phyloP scores from a whole-genome alignment of 2,888 invertebrate genomes.

The Lycocerus yunnanus region DNA sequence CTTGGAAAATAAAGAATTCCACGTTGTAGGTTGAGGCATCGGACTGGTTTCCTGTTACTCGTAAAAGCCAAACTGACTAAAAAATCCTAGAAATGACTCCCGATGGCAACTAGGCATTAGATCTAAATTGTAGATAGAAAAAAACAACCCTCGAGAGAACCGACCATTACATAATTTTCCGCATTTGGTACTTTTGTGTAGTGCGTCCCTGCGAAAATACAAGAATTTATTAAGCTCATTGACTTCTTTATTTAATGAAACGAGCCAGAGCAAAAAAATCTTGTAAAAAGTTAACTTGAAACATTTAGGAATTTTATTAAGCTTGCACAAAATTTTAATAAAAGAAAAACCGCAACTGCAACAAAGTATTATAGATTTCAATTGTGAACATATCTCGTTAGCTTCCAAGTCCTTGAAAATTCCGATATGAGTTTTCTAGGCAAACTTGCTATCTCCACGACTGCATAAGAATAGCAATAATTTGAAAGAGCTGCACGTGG shows the following conservation, averaged over 20 bases:
- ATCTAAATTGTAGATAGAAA: neutral
- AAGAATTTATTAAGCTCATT: neutral
- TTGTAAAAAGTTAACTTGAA: neutral
- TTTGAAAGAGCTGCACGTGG: neutral
- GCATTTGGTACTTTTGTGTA: neutral
- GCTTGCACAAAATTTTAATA: neutral
- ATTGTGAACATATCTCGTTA: neutral
- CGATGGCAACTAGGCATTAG: no score
- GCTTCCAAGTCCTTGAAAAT: neutral
- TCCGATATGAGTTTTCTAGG: neutral
- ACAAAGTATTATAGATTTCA: neutral
- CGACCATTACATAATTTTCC: neutral
- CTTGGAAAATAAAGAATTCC: no score
- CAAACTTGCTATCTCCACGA: neutral
- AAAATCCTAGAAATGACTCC: no score
- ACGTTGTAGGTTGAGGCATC: no score
- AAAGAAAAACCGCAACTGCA: neutral
- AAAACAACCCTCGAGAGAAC: neutral
- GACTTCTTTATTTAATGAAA: neutral
- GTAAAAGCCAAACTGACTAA: no score
- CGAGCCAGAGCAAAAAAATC: neutral
- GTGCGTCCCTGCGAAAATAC: neutral
- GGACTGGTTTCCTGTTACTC: no score
- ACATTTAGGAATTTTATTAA: neutral
- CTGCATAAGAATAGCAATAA: neutral